Conservation (phyloP, 2,797 vertebrate species). For the Siniperca undulata region DNA sequence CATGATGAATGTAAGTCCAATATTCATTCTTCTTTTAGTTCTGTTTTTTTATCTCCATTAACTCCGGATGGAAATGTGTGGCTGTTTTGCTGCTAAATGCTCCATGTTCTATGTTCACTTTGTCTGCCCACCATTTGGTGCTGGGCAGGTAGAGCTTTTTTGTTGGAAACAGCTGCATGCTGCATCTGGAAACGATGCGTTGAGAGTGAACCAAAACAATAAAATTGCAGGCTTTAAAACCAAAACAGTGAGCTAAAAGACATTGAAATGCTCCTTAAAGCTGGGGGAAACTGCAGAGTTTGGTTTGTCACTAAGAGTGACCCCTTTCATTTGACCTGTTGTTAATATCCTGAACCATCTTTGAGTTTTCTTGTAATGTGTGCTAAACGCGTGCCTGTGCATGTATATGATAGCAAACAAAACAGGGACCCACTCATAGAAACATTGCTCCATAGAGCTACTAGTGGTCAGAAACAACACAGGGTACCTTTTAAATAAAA, state of each 20-base stretch:
- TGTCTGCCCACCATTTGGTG: not conserved
- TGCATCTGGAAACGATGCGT: not conserved
- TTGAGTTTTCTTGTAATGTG: not conserved
- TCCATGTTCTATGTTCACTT: not conserved
- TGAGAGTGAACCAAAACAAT: not conserved
- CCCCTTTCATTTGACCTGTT: not conserved
- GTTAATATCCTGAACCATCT: no score
- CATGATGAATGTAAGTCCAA: not conserved
- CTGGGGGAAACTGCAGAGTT: not conserved
- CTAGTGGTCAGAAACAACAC: not conserved
- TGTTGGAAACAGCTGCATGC: not conserved
- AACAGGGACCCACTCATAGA: not conserved
- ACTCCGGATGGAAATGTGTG: not conserved
- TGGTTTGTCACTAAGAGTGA: accelerated
- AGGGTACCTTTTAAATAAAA: not conserved
- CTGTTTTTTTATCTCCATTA: not conserved
- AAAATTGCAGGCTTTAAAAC: not conserved
- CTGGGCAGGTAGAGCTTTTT: not conserved
- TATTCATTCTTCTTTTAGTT: not conserved
- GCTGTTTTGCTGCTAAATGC: not conserved
- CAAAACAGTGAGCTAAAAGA: not conserved
- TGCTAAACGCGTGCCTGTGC: no score
- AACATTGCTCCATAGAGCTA: not conserved
- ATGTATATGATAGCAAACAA: no score
- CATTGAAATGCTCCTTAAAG: not conserved